A percentile compares a stretch with the other conserved stretches of the same genome.
Evolutionary conservation across 2,797 vertebrate species (phyloP).

Genomic region (Poecilia velifera): DNA sequence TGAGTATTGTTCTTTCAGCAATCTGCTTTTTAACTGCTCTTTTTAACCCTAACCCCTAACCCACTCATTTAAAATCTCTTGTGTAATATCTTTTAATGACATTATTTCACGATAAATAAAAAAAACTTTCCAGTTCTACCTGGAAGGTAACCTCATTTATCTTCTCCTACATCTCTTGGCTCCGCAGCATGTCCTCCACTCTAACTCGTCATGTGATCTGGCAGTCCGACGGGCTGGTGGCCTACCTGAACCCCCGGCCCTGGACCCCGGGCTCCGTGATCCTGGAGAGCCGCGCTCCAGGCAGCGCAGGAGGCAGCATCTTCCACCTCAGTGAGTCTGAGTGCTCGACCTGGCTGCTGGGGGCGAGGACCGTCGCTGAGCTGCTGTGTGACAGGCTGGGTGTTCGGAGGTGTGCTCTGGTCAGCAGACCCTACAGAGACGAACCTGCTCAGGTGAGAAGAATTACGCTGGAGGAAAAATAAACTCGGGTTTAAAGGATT

Average conservation of each 20-base stretch:
- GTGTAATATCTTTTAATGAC: not conserved
- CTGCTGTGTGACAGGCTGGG: slow-evolving; percentile 75
- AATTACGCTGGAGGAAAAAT: not conserved
- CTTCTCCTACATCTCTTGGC: not conserved
- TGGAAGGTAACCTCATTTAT: not conserved
- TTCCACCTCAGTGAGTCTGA: slow-evolving; percentile 72
- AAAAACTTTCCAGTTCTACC: not conserved
- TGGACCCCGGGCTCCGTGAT: slow-evolving; percentile 80
- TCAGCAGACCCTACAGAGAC: slow-evolving; percentile 70
- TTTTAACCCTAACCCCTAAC: no score
- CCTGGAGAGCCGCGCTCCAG: slow-evolving; percentile 56
- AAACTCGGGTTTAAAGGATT: not conserved
- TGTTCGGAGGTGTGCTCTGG: slow-evolving; percentile 76
- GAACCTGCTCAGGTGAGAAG: slow-evolving; percentile 65
- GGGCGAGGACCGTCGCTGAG: slow-evolving; percentile 60
- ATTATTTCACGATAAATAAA: not conserved
- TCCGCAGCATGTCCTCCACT: slow-evolving; percentile 61
- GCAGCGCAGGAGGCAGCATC: slow-evolving; percentile 54
- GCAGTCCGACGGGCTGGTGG: slow-evolving; percentile 73
- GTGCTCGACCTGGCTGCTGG: slow-evolving; percentile 70
- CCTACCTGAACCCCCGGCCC: slow-evolving; percentile 75
- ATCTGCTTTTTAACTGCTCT: no score
- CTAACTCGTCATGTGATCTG: slow-evolving; percentile 67
- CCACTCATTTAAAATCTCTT: not conserved
- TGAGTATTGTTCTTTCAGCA: not conserved